Percentiles rank a stretch among this genome's conserved stretches.
phyloP scores from a whole-genome alignment of 2,797 vertebrate genomes.

The Odontamblyopus rebecca region DNA sequence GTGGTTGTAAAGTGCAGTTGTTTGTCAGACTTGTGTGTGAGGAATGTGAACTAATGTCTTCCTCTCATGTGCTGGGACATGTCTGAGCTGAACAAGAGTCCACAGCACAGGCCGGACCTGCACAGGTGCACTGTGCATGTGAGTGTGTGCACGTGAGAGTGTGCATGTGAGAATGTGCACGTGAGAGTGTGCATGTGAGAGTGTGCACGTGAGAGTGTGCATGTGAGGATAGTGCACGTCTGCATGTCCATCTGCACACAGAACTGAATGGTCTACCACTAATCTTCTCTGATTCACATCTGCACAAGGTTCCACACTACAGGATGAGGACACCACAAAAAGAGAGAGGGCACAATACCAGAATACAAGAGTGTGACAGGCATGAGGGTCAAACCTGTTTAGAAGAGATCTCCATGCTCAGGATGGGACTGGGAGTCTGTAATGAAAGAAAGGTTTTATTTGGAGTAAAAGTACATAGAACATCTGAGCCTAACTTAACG shows the following conservation, averaged over 20 bases:
- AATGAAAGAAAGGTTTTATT: constrained; percentile 41
- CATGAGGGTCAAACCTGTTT: constrained; percentile 86
- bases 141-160: not conserved
- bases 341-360: not conserved
- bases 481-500: too few relatives aligned
- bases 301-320: too few relatives aligned
- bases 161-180: not conserved
- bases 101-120: constrained; percentile 19
- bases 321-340: not conserved
- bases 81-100: constrained; percentile 23
- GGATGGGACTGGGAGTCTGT: constrained; percentile 85
- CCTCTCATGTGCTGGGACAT: constrained; percentile 37
- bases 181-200: not conserved
- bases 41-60: constrained; percentile 25
- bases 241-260: not conserved
- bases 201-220: not conserved
- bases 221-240: not conserved
- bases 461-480: too few relatives aligned
- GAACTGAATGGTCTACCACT: too few relatives aligned
- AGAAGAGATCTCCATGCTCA: constrained; percentile 90
- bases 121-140: not conserved
- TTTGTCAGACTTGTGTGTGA: constrained; percentile 5
- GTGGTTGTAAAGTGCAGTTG: not conserved
- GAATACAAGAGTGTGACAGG: not conserved
- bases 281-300: too few relatives aligned